Conservation (phyloP, 2,113 vertebrate species). For the Elachura formosa region DNA sequence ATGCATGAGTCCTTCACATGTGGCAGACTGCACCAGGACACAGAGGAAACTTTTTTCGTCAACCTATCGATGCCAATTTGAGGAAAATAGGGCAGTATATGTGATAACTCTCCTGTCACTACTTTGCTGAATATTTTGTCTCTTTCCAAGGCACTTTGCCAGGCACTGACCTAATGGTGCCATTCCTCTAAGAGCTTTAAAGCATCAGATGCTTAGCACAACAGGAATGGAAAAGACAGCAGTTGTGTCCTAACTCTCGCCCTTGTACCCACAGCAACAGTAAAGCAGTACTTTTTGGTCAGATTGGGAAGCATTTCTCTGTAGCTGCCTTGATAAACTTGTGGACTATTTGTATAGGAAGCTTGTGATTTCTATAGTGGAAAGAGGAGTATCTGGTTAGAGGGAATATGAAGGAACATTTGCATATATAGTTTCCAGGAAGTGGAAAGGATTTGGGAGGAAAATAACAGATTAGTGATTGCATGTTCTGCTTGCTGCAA, state of each 20-base stretch:
- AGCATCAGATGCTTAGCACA: background rate
- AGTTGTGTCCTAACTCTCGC: background rate
- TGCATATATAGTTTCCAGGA: background rate
- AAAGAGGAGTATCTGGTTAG: background rate
- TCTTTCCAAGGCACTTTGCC: background rate
- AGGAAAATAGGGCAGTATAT: background rate
- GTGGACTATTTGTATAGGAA: background rate
- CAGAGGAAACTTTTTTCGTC: background rate
- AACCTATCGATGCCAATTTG: background rate
- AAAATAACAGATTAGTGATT: background rate
- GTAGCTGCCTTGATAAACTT: background rate
- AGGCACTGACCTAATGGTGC: background rate
- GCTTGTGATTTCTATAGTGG: background rate
- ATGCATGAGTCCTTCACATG: background rate
- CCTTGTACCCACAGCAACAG: background rate
- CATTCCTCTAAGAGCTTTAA: background rate
- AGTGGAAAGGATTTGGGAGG: background rate
- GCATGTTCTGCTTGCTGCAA: background rate
- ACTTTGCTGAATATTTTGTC: background rate
- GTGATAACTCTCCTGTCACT: background rate
- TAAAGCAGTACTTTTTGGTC: background rate
- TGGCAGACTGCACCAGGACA: background rate
- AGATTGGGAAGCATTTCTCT: background rate
- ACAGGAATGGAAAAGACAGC: background rate
- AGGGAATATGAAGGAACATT: background rate